phyloP scores from a whole-genome alignment of 1,140 invertebrate species.

The Caenorhabditis elegans region WBcel235 BX284606.5:8980501-8981000 shows the following conservation, averaged over 20 bases:
- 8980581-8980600: slow-evolving; percentile 19
- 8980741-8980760: neutral
- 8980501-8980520: no score
- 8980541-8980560: neutral
- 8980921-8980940: neutral
- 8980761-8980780: neutral
- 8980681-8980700: neutral
- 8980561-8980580: neutral
- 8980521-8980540: no score
- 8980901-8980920: neutral
- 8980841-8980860: neutral
- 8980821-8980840: neutral
- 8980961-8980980: slow-evolving; percentile 6
- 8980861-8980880: neutral
- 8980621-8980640: neutral
- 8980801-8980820: neutral
- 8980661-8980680: neutral
- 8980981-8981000: neutral
- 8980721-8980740: neutral
- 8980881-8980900: neutral
- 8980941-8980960: neutral
- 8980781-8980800: neutral
- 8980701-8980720: no score
- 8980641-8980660: neutral
- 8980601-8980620: slow-evolving; percentile 9